A percentile compares a stretch with the other conserved stretches of the same genome.
phyloP scores from a whole-genome alignment of 1,140 invertebrate genomes.

The Zelostemma sp. region DNA sequence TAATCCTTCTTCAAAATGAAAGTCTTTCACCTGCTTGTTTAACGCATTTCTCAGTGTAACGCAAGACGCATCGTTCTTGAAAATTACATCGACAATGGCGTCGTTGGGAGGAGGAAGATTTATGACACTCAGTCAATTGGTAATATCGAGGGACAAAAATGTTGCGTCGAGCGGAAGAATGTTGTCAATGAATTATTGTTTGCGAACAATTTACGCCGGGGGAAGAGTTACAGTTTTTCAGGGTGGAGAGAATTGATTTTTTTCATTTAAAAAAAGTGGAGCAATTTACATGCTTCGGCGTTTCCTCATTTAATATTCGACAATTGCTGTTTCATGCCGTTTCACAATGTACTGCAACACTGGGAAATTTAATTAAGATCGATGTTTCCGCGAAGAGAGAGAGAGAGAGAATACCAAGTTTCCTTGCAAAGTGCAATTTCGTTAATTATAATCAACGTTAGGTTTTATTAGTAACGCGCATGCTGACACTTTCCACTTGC shows the following conservation, averaged over 20 bases:
- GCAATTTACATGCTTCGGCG: not conserved
- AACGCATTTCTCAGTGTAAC: conserved; percentile 34
- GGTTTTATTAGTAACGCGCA: conserved; percentile 41
- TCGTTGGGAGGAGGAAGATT: not conserved
- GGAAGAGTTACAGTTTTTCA: not conserved
- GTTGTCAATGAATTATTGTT: not conserved
- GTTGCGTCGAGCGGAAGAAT: not conserved
- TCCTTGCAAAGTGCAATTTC: conserved; percentile 36
- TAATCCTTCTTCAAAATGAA: conserved; percentile 46
- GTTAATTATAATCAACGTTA: conserved; percentile 42
- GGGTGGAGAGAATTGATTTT: not conserved
- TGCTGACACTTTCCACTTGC: conserved; percentile 9
- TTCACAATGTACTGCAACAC: conserved; percentile 12
- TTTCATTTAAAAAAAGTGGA: not conserved
- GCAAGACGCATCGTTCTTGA: conserved; percentile 34
- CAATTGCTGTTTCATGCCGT: not conserved
- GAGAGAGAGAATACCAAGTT: conserved; percentile 16
- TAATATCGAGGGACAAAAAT: not conserved
- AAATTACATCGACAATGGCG: conserved; percentile 18
- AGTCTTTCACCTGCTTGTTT: conserved; percentile 41
- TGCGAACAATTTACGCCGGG: not conserved
- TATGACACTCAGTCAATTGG: not conserved
- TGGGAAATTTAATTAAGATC: conserved; percentile 42
- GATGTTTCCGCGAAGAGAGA: conserved; percentile 1
- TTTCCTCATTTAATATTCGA: not conserved